Base-by-base conservation (phyloP, 2,888 invertebrate genomes). In the Luperina nickerlii region DNA sequence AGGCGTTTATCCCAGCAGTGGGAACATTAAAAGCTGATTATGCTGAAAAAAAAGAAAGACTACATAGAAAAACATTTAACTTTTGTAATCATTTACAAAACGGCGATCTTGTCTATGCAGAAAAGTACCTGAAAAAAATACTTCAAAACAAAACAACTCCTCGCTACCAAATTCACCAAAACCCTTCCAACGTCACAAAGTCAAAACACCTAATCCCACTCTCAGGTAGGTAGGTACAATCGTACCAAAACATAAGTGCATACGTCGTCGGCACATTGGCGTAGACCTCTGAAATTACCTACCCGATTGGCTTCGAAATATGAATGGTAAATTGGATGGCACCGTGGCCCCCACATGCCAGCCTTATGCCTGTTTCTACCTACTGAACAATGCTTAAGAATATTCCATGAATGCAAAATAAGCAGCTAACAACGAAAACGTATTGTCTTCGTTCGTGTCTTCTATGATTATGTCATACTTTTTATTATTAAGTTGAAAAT, bases 331-430 rank as follows among this genome's bases (percentile, higher is more conserved):
- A 96, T 96, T 95, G 95, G 95, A 94, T 94, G 94, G 94, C 92
- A 93, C 93, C 89, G 91, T 90, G 86, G 90, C 90, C 90, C 93
- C 93, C 92, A 91, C 92, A 93, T 91, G 91, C 90, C 86, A 90
- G 90, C 90, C 92, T 92, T 92, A 94, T 93, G 92, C 90, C 90
- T 84, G 90, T 32, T 32, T 32, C 32, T 93, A 91, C 92, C 93
- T 92, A 93, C 93, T 94, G 94, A 93, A 93, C 93, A 94, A 93
- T 93, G 95, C 94, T 95, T 95, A 95, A 95, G 94, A 95, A 96
- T 94, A 96, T 96, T 95, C 96, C 94, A 96, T 96, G 96, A 96
- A 96, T 96, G 95, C 95, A 95, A 95, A 96, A 96, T 96, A 95
- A 95, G 95, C 88, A 74, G 92, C 93, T 94, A 94, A 94, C 95